phyloP scores from a whole-genome alignment of 1,140 invertebrate species.

The Drosophila erecta region DNA sequence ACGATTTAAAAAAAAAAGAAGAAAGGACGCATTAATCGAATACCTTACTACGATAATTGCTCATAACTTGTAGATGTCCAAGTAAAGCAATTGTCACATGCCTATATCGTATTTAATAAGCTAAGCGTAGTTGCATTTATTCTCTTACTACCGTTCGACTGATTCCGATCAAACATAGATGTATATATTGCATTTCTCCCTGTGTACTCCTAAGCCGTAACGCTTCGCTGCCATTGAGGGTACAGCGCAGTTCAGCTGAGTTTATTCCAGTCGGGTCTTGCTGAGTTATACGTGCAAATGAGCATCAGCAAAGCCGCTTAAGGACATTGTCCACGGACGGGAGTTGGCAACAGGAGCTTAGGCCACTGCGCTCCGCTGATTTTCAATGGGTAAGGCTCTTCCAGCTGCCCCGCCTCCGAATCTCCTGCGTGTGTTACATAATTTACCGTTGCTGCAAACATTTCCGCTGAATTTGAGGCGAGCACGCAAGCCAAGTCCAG shows the following conservation, averaged over 20 bases:
- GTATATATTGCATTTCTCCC: background rate
- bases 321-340: conserved; percentile 51
- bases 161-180: no score
- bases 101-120: no score
- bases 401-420: background rate
- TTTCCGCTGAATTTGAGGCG: conserved; percentile 77
- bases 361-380: conserved; percentile 75
- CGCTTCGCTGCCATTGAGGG: conserved; percentile 57
- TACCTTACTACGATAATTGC: no score
- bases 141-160: no score
- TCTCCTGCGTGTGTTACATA: conserved; percentile 69
- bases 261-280: conserved; percentile 30
- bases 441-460: conserved; percentile 80
- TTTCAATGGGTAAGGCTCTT: conserved; percentile 54
- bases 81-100: no score
- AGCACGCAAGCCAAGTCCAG: conserved; percentile 50
- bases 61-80: no score
- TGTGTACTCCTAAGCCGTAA: conserved; percentile 63
- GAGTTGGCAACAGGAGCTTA: conserved; percentile 62
- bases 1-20: no score
- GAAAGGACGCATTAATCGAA: no score
- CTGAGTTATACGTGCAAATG: conserved; percentile 71
- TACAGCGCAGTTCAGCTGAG: conserved; percentile 11
- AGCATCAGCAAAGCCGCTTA: conserved; percentile 75
- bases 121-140: no score